Conservation (phyloP, 2,888 invertebrate genomes). For the Dolichopus griseipennis region DNA sequence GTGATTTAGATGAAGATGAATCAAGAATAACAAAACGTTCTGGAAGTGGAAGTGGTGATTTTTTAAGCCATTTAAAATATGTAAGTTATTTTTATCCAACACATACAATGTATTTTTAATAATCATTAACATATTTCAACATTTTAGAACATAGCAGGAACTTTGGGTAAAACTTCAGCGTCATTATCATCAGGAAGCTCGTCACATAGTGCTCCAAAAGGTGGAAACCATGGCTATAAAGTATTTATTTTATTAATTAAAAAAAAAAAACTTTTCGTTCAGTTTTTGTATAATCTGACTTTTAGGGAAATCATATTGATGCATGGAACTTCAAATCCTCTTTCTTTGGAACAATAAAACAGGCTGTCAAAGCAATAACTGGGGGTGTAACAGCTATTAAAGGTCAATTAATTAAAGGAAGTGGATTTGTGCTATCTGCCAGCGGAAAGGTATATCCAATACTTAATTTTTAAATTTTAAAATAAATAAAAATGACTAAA, state of each 20-base stretch:
- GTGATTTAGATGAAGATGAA: slow-evolving; percentile 32
- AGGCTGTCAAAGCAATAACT: slow-evolving; percentile 80
- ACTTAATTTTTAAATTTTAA: neutral
- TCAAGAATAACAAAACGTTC: slow-evolving; percentile 36
- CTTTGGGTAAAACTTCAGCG: slow-evolving; percentile 41
- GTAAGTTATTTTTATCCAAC: slow-evolving; percentile 18
- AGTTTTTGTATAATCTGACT: neutral
- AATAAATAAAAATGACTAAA: neutral
- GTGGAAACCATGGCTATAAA: slow-evolving; percentile 20
- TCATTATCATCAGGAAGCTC: slow-evolving; percentile 41
- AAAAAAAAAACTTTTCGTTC: neutral
- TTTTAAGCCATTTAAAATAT: slow-evolving; percentile 37
- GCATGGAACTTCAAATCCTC: slow-evolving; percentile 73
- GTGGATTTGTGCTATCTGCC: slow-evolving; percentile 58
- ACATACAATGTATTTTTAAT: neutral
- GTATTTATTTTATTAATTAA: slow-evolving; percentile 14
- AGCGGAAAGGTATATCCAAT: slow-evolving; percentile 46
- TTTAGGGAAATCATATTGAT: slow-evolving; percentile 47
- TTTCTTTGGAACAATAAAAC: slow-evolving; percentile 70
- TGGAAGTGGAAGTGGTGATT: slow-evolving; percentile 35
- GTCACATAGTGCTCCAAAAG: slow-evolving; percentile 32
- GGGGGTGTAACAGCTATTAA: slow-evolving; percentile 82
- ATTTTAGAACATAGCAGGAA: slow-evolving; percentile 33
- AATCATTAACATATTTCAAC: slow-evolving; percentile 7
- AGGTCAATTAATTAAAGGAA: slow-evolving; percentile 77